A percentile compares a stretch with the other conserved stretches of the same genome.
phyloP scores from a whole-genome alignment of 2,888 invertebrate genomes.

The Agriopis leucophaearia region DNA sequence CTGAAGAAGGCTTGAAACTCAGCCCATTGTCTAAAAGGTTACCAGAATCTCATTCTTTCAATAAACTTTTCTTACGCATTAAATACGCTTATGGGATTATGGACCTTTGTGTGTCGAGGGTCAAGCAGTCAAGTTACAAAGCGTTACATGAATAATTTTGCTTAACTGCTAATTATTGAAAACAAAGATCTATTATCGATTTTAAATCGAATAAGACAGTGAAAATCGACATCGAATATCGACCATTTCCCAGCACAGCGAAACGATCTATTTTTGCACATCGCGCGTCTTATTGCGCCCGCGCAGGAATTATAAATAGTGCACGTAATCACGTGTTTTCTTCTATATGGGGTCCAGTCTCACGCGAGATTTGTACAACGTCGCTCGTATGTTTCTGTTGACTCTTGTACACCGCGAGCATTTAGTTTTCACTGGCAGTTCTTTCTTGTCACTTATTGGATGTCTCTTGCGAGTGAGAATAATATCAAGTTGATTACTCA shows the following conservation, averaged over 20 bases:
- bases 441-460: not conserved
- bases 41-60: not conserved
- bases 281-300: conserved; percentile 58
- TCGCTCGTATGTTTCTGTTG: conserved; percentile 34
- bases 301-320: conserved; percentile 74
- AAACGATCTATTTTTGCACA: conserved; percentile 58
- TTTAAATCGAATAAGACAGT: conserved; percentile 20
- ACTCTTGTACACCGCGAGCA: too few relatives aligned
- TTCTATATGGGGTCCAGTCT: conserved; percentile 38
- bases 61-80: conserved; percentile 4
- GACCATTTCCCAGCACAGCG: conserved; percentile 49
- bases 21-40: conserved; percentile 11
- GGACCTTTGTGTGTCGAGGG: not conserved
- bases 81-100: conserved; percentile 7
- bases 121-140: not conserved
- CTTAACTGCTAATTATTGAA: not conserved
- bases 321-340: conserved; percentile 64
- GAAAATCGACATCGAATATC: conserved; percentile 48
- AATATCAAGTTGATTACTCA: not conserved
- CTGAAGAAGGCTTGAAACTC: conserved; percentile 16
- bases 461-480: not conserved
- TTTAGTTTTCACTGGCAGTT: not conserved
- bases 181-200: not conserved
- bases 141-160: not conserved
- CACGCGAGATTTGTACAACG: conserved; percentile 44